Conservation (phyloP, 2,888 invertebrate genomes). For the Heliconius hortense region DNA sequence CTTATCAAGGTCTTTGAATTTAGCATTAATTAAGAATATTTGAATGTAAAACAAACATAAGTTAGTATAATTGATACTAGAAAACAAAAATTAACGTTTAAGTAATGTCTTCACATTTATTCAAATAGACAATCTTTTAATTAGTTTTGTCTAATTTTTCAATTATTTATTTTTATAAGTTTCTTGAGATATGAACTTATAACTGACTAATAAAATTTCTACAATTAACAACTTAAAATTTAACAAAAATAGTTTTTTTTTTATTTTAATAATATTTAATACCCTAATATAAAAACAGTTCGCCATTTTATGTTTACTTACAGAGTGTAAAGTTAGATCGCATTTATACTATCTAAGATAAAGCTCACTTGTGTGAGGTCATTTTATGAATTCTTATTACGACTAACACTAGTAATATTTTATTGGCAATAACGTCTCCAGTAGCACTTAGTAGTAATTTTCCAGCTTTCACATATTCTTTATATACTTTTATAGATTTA, state of each 20-base stretch:
- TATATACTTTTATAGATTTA: neutral
- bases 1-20: constrained; percentile 3
- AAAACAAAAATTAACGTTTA: neutral
- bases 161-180: too few species aligned
- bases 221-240: neutral
- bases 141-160: too few species aligned
- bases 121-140: neutral
- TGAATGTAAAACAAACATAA: neutral
- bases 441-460: constrained; percentile 8
- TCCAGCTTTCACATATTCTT: constrained; percentile 2
- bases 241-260: neutral
- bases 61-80: neutral
- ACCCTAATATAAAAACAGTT: neutral
- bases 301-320: constrained; percentile 16
- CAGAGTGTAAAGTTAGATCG: constrained; percentile 15
- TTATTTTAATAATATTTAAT: neutral
- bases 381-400: constrained; percentile 42
- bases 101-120: neutral
- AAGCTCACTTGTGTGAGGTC: constrained; percentile 31
- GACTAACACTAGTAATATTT: constrained; percentile 36
- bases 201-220: too few species aligned
- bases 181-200: too few species aligned
- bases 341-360: constrained; percentile 34
- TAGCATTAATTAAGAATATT: constrained; percentile 1
- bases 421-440: constrained; percentile 34